A percentile compares a stretch with the other conserved stretches of the same genome.
These are phyloP conservation scores for Mercenaria mercenaria DNA, from an alignment of 1,140 invertebrate species.

Conservation along the genomic window DNA sequence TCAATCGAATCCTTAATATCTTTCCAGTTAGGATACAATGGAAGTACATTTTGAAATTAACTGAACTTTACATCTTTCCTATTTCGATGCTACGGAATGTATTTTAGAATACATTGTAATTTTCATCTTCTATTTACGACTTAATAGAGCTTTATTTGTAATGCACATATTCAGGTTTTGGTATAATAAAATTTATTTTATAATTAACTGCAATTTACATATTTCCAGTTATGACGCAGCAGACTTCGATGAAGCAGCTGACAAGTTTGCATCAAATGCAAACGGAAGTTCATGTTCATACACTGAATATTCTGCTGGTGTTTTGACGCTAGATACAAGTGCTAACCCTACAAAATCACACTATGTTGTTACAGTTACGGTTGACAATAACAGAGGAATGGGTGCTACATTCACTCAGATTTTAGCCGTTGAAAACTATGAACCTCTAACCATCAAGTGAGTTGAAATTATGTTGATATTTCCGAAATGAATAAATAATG, in stretches of 20 bases:
- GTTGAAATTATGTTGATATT: neutral
- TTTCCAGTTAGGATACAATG: too few species aligned
- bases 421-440: neutral
- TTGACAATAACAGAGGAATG: slow-evolving; percentile 17
- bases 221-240: slow-evolving; percentile 1
- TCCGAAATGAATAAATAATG: too few species aligned
- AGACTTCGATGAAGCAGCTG: neutral
- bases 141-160: too few species aligned
- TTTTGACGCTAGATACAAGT: neutral
- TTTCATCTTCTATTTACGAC: too few species aligned
- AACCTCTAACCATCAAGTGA: slow-evolving; percentile 3
- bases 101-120: too few species aligned
- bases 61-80: too few species aligned
- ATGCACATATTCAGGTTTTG: too few species aligned
- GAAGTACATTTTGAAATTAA: too few species aligned
- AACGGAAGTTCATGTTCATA: neutral
- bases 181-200: too few species aligned
- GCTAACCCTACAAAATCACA: neutral
- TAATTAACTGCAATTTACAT: too few species aligned
- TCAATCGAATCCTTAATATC: too few species aligned
- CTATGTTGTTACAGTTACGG: slow-evolving; percentile 38
- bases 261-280: neutral
- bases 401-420: slow-evolving; percentile 27
- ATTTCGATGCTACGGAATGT: too few species aligned
- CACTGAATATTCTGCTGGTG: neutral